phyloP scores from a whole-genome alignment of 2,113 vertebrate genomes.

The Apus apus region DNA sequence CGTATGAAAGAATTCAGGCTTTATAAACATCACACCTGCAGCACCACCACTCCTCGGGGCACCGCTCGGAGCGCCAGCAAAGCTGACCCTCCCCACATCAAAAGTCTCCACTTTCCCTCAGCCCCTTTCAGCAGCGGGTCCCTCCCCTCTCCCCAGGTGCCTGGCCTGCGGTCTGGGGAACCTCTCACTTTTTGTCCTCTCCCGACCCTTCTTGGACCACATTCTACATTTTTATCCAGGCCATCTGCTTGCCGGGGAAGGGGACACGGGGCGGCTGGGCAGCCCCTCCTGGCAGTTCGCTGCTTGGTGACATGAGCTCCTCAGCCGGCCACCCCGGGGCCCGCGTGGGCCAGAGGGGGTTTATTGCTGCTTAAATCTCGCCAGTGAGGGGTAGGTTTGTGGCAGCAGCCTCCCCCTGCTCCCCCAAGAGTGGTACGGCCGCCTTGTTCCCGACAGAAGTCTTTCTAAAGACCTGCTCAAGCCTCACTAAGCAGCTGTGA shows the following conservation, averaged over 20 bases:
- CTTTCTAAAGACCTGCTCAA: constrained; percentile 99
- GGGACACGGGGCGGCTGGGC: constrained; percentile 24
- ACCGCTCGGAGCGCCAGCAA: neutral
- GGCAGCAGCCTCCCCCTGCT: constrained; percentile 66
- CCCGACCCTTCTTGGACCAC: constrained; percentile 85
- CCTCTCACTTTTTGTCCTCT: constrained; percentile 93
- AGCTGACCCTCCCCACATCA: constrained; percentile 66
- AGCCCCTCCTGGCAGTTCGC: constrained; percentile 19
- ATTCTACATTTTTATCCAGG: constrained; percentile 89
- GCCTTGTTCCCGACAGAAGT: constrained; percentile 84
- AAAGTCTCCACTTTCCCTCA: constrained; percentile 71
- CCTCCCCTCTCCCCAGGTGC: constrained; percentile 82
- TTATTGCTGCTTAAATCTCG: constrained; percentile 66
- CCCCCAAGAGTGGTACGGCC: constrained; percentile 75
- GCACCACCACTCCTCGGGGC: neutral
- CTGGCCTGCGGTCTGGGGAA: constrained; percentile 85
- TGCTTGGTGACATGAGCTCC: constrained; percentile 3
- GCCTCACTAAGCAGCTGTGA: constrained; percentile 99
- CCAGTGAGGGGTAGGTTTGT: constrained; percentile 70
- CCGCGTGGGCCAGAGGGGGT: neutral
- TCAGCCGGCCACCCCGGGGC: neutral
- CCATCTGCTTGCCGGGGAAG: constrained; percentile 89
- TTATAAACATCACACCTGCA: constrained; percentile 77
- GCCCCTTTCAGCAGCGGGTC: constrained; percentile 71
- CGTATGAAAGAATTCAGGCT: constrained; percentile 64